Evolutionary conservation across 2,888 invertebrate species (phyloP).

Genomic region (Mechanitis mazaeus): DNA sequence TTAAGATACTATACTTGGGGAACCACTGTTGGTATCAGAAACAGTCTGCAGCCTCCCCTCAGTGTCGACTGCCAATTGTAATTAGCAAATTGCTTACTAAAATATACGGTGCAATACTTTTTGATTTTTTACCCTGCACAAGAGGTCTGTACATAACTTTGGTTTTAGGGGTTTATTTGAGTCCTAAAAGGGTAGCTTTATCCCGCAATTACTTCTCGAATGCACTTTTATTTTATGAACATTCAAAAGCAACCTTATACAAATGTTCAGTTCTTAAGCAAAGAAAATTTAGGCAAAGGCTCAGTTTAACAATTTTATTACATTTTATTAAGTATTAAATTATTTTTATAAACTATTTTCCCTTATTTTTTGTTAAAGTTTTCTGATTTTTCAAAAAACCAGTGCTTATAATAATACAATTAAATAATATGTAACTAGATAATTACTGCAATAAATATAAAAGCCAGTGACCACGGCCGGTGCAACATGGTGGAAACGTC

Average conservation of each 20-base stretch:
- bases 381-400: too few relatives aligned
- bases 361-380: too few relatives aligned
- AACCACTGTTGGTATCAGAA: slow-evolving; percentile 28
- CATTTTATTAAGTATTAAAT: too few relatives aligned
- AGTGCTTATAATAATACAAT: too few relatives aligned
- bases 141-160: neutral
- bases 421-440: neutral
- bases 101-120: slow-evolving; percentile 29
- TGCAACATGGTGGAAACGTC: too few relatives aligned
- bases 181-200: neutral
- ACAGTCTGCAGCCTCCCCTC: slow-evolving; percentile 27
- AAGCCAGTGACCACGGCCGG: too few relatives aligned
- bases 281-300: too few relatives aligned
- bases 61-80: slow-evolving; percentile 39
- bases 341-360: too few relatives aligned
- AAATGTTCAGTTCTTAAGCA: too few relatives aligned
- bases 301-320: too few relatives aligned
- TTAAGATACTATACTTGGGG: slow-evolving; percentile 21
- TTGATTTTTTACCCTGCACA: slow-evolving; percentile 15
- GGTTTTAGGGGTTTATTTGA: neutral
- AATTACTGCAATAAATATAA: neutral
- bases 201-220: neutral
- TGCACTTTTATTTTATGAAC: neutral
- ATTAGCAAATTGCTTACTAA: slow-evolving; percentile 42
- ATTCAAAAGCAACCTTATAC: too few relatives aligned